phyloP scores from a whole-genome alignment of 2,113 vertebrate species.

The Etheostoma spectabile region DNA sequence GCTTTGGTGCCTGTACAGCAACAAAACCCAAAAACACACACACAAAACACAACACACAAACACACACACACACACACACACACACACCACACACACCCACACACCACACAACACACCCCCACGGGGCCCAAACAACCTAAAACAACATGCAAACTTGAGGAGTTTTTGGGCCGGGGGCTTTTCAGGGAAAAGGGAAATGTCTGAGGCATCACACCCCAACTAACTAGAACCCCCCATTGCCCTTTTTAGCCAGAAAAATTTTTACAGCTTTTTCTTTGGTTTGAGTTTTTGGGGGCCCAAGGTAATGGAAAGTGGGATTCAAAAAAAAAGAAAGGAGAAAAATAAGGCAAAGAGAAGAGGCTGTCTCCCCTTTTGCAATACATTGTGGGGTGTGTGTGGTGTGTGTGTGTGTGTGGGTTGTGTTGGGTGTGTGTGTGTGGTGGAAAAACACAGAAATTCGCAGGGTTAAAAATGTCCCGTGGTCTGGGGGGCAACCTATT shows the following conservation, averaged over 20 bases:
- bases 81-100: too few species aligned
- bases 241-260: slow-evolving; percentile 69
- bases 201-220: slow-evolving; percentile 36
- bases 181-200: slow-evolving; percentile 38
- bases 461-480: too few species aligned
- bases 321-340: slow-evolving; percentile 18
- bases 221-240: slow-evolving; percentile 51
- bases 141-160: too few species aligned
- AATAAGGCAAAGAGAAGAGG: slow-evolving; percentile 7
- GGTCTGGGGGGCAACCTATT: slow-evolving; percentile 54
- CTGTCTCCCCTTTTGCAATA: slow-evolving; percentile 17
- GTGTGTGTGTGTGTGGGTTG: too few species aligned
- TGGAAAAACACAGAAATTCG: too few species aligned
- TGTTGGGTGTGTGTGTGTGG: too few species aligned
- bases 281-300: slow-evolving; percentile 58
- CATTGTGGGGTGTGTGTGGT: not conserved
- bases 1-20: too few species aligned
- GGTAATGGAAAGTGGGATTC: slow-evolving; percentile 36
- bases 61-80: slow-evolving; percentile 13
- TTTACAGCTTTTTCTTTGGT: slow-evolving; percentile 82
- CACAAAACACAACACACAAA: too few species aligned
- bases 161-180: slow-evolving; percentile 48
- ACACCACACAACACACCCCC: too few species aligned
- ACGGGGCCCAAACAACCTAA: too few species aligned
- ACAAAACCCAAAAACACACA: too few species aligned